phyloP scores from a whole-genome alignment of 1,140 invertebrate species.

The Harpegnathos saltator region DNA sequence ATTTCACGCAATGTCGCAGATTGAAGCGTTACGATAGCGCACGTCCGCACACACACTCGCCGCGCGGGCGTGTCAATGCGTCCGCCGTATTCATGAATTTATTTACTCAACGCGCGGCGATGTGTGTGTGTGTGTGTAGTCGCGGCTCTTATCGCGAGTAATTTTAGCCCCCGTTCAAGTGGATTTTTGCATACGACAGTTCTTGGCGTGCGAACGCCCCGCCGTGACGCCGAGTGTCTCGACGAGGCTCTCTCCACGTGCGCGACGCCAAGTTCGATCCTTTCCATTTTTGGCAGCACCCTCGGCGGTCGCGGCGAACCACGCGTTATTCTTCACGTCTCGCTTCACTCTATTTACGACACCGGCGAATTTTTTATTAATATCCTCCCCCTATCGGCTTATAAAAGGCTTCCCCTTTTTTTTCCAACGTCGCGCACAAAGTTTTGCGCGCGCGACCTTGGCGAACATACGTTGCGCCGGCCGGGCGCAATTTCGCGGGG shows the following conservation, averaged over 20 bases:
- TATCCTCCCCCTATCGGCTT: background rate
- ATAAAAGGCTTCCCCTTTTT: background rate
- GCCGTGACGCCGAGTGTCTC: too few species aligned
- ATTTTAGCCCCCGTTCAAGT: background rate
- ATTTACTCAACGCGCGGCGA: background rate
- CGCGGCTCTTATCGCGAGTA: constrained; percentile 1
- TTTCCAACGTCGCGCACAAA: background rate
- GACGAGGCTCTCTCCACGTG: too few species aligned
- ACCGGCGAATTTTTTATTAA: constrained; percentile 40
- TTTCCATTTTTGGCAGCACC: background rate
- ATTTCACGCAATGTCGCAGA: constrained; percentile 48
- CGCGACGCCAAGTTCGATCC: constrained; percentile 37
- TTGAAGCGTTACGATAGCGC: constrained; percentile 47
- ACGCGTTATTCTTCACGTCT: constrained; percentile 31
- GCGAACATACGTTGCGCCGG: background rate
- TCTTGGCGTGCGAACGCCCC: too few species aligned
- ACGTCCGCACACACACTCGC: background rate
- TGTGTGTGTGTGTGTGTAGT: background rate
- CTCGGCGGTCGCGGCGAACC: background rate
- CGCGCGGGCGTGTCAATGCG: constrained; percentile 1
- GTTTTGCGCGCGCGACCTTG: background rate
- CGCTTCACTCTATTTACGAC: background rate
- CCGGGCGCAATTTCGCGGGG: constrained; percentile 24
- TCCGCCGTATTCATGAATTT: constrained; percentile 34
- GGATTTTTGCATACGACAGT: background rate